A percentile compares a stretch with the other conserved stretches of the same genome.
Conservation (phyloP, 2,888 invertebrate species). For the Euphydryas editha region DNA sequence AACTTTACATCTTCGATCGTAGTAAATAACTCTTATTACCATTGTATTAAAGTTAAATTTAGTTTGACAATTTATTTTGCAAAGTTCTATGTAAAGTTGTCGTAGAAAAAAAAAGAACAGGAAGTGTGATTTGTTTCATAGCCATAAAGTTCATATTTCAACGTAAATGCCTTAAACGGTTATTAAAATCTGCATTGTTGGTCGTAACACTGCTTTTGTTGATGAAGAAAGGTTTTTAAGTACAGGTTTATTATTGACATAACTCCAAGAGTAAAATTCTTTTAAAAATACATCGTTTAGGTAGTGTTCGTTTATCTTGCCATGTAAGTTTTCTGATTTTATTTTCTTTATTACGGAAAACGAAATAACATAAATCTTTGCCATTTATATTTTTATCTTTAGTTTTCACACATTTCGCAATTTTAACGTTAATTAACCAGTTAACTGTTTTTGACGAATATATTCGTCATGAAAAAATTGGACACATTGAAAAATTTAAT, state of each 20-base stretch:
- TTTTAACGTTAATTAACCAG: too few relatives aligned
- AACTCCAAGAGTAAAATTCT: slow-evolving; percentile 14
- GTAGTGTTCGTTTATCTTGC: neutral
- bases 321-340: too few relatives aligned
- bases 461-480: too few relatives aligned
- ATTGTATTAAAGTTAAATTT: slow-evolving; percentile 24
- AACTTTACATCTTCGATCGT: neutral
- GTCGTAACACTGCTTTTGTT: slow-evolving; percentile 20
- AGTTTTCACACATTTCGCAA: too few relatives aligned
- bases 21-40: slow-evolving; percentile 1
- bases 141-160: slow-evolving; percentile 30
- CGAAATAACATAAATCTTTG: too few relatives aligned
- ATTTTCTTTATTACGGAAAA: too few relatives aligned
- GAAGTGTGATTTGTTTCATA: slow-evolving; percentile 28
- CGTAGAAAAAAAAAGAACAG: slow-evolving; percentile 18
- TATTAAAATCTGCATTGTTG: slow-evolving; percentile 37
- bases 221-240: slow-evolving; percentile 26
- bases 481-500: too few relatives aligned
- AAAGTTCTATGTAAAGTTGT: slow-evolving; percentile 19
- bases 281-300: slow-evolving; percentile 5
- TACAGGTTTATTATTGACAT: slow-evolving; percentile 27
- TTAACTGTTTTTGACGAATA: too few relatives aligned
- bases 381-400: too few relatives aligned
- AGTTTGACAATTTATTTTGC: neutral
- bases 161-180: slow-evolving; percentile 24